Base-by-base conservation (phyloP, 2,797 vertebrate genomes). In the Manis javanica region DNA sequence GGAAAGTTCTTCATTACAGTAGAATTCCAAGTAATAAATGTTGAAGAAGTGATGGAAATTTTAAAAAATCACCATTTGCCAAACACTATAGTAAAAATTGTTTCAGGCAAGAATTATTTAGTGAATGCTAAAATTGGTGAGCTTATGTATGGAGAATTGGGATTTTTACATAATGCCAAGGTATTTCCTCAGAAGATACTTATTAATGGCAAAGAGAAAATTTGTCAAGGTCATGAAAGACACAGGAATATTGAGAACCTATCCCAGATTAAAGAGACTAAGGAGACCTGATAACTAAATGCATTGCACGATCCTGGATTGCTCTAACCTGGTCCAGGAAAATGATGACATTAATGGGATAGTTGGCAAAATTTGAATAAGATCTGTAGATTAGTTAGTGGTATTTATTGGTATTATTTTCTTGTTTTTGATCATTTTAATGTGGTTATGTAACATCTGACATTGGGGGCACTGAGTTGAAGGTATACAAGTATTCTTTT, bases 1-100 rank as follows among this genome's bases (percentile, higher is more conserved):
- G 31, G 23, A 66, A 81, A 69, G 11, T 29, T 83, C 29, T 87
- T 94, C 19, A 10, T 64, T 72, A 68, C 16, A 61, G 24, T 71
- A 83, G 23, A 90, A 87, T 91, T 87, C 49, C 57, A 89, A 81
- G 61, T 49, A 86, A 68, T 24, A 91, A 79, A 82, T 92, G 66
- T 72, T 89, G 72, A 91, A 68, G 46, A 91, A 74, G 10, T 94
- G 39, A 64, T 42, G 2, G n/a, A 72, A 83, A 77, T 26, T 9
- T 9, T 9, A 46, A 90, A 26, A 69, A 81, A 90, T 78, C 57
- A 93, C 2, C 15, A 53, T 86, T 89, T 94, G 46, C 61, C 82
- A 90, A 74, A 87, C 4, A 92, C 19, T 31, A 24, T 24, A 82
- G 15, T 92, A 66, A 89, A 93, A 68, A 37, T 51, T 39, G n/a